phyloP scores from a whole-genome alignment of 1,140 invertebrate species.

The Hyphantria cunea region DNA sequence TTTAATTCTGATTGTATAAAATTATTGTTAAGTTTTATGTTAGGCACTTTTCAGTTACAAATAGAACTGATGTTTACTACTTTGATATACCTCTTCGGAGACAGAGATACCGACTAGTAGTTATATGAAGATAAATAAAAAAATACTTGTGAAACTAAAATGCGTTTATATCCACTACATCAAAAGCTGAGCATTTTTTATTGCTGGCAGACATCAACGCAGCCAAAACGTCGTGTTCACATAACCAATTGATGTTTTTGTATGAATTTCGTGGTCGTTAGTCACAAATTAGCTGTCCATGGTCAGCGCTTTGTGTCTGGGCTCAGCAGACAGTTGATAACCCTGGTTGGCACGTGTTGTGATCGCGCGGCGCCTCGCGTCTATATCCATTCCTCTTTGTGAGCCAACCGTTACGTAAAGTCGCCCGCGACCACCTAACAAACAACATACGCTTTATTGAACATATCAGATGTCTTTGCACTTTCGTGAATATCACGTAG shows the following conservation, averaged over 20 bases:
- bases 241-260: background rate
- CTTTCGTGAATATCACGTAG: background rate
- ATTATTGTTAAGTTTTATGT: too few relatives aligned
- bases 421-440: background rate
- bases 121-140: too few relatives aligned
- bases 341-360: slow-evolving; percentile 34
- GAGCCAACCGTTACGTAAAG: slow-evolving; percentile 57
- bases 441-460: too few relatives aligned
- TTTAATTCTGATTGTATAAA: too few relatives aligned
- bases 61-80: too few relatives aligned
- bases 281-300: slow-evolving; percentile 1
- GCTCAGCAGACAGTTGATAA: slow-evolving; percentile 16
- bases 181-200: too few relatives aligned
- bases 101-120: too few relatives aligned
- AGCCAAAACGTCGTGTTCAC: background rate
- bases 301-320: slow-evolving; percentile 4
- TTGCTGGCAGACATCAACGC: background rate
- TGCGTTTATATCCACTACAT: too few relatives aligned
- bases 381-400: slow-evolving; percentile 46
- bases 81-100: too few relatives aligned
- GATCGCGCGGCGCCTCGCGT: slow-evolving; percentile 43
- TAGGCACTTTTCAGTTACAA: too few relatives aligned
- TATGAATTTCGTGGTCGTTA: background rate
- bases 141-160: too few relatives aligned
- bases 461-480: background rate